Percentiles rank a stretch among this genome's conserved stretches.
Conservation (phyloP, 2,797 vertebrate species). For the Tokudaia muenninki region DNA sequence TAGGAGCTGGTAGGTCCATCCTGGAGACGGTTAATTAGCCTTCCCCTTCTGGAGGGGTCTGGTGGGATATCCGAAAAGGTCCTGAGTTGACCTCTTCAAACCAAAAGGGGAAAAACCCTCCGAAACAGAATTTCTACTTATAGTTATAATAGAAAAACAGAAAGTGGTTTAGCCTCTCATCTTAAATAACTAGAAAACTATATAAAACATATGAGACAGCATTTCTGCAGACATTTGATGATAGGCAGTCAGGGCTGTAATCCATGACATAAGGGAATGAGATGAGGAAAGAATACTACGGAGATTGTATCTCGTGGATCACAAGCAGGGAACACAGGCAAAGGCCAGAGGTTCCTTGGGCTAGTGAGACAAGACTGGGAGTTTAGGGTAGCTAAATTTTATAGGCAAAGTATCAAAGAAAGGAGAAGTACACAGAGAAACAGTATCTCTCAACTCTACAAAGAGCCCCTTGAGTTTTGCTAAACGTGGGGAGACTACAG, state of each 20-base stretch:
- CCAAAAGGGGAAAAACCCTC: too few relatives aligned
- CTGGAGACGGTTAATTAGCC: too few relatives aligned
- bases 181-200: not conserved
- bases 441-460: not conserved
- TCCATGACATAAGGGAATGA: not conserved
- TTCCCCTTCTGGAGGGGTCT: too few relatives aligned
- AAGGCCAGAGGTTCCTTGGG: not conserved
- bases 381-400: not conserved
- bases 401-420: not conserved
- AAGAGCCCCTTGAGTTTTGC: conserved; percentile 14
- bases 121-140: too few relatives aligned
- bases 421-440: not conserved
- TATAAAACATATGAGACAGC: not conserved
- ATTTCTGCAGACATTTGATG: not conserved
- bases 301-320: not conserved
- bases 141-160: not conserved
- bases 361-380: not conserved
- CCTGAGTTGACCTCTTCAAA: too few relatives aligned
- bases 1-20: too few relatives aligned
- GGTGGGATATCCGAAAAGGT: too few relatives aligned
- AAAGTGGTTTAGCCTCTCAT: not conserved
- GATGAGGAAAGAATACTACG: not conserved
- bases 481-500: not conserved
- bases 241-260: not conserved
- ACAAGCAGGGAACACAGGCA: not conserved